Evolutionary conservation across 2,113 vertebrate genomes (phyloP).

Genomic region (Pao palembangensis): DNA sequence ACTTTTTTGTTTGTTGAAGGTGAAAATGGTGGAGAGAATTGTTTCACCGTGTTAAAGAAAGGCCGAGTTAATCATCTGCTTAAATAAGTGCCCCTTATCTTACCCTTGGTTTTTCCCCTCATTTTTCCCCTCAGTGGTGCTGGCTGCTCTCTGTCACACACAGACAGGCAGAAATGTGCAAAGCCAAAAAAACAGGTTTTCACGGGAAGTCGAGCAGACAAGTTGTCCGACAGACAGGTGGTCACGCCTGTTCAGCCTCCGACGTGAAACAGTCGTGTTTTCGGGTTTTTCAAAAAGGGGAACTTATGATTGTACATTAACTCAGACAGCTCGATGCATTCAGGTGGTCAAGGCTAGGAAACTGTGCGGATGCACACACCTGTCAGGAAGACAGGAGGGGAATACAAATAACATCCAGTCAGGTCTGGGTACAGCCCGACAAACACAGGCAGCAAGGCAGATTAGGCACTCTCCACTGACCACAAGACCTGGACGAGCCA

Average conservation of each 20-base stretch:
- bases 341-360: neutral
- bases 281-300: constrained; percentile 13
- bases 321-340: constrained; percentile 18
- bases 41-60: constrained; percentile 3
- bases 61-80: neutral
- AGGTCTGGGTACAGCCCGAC: constrained; percentile 11
- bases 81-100: constrained; percentile 1
- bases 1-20: constrained; percentile 22
- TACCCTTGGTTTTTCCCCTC: too few relatives aligned
- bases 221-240: constrained; percentile 23
- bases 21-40: constrained; percentile 17
- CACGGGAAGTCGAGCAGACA: neutral
- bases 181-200: constrained; percentile 14
- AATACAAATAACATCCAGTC: constrained; percentile 47
- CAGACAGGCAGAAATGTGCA: neutral
- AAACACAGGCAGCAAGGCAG: constrained; percentile 38
- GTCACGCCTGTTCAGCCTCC: constrained; percentile 6
- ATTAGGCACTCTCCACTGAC: constrained; percentile 34
- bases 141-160: neutral
- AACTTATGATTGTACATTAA: constrained; percentile 23
- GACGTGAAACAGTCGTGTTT: constrained; percentile 11
- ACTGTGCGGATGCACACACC: neutral
- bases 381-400: constrained; percentile 16
- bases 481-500: constrained; percentile 22
- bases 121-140: neutral